A percentile compares a stretch with the other conserved stretches of the same genome.
These are phyloP conservation scores for Drosophila quinaria DNA, from an alignment of 2,888 invertebrate species.

Conservation along the genomic window DNA sequence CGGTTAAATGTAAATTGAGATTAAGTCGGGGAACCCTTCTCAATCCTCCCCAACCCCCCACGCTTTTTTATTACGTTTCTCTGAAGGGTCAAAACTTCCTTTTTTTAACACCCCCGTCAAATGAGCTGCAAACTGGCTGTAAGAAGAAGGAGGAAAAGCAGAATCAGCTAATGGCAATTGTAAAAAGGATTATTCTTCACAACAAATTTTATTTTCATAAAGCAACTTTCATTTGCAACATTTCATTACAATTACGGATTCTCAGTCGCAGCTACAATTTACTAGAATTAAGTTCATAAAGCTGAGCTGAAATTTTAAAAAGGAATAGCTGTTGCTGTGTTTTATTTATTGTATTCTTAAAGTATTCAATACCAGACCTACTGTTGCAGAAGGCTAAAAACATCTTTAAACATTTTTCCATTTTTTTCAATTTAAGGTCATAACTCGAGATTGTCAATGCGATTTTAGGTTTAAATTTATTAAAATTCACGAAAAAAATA, in stretches of 20 bases:
- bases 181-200: background rate
- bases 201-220: background rate
- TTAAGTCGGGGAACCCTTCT: conserved; percentile 52
- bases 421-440: too few relatives aligned
- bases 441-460: too few relatives aligned
- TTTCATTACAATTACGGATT: background rate
- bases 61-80: conserved; percentile 31
- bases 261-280: background rate
- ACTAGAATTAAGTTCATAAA: background rate
- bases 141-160: background rate
- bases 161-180: conserved; percentile 13
- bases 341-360: too few relatives aligned
- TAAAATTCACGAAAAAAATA: too few relatives aligned
- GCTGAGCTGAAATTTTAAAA: background rate
- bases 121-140: conserved; percentile 31
- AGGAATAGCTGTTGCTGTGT: too few relatives aligned
- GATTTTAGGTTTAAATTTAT: too few relatives aligned
- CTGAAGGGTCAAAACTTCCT: conserved; percentile 25
- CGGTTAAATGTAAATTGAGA: conserved; percentile 73
- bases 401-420: too few relatives aligned
- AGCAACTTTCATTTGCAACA: conserved; percentile 10
- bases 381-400: too few relatives aligned
- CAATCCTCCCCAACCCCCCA: background rate
- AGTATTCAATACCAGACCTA: too few relatives aligned
- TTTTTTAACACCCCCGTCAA: conserved; percentile 14